phyloP scores from a whole-genome alignment of 2,113 vertebrate species.

The Thryonomys swinderianus region DNA sequence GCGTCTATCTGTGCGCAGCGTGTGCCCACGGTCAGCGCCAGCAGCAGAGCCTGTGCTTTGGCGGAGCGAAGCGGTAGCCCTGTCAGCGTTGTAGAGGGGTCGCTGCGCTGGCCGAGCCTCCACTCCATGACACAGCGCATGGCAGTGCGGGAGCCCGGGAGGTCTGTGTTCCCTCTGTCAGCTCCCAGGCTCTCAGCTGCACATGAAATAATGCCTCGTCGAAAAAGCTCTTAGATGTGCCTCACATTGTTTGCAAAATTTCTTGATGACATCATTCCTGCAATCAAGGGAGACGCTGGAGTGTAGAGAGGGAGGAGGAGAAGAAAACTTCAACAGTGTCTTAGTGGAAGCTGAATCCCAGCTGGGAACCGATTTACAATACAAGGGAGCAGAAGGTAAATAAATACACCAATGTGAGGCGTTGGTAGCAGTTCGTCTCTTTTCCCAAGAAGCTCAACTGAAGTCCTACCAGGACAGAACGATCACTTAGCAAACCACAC shows the following conservation, averaged over 20 bases:
- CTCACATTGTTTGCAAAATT: slow-evolving; percentile 54
- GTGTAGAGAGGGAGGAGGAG: slow-evolving; percentile 5
- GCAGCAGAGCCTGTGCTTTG: slow-evolving; percentile 10
- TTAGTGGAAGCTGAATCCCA: slow-evolving; percentile 57
- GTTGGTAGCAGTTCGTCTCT: slow-evolving; percentile 36
- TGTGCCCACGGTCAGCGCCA: neutral
- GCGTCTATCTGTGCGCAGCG: neutral
- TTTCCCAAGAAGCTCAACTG: slow-evolving; percentile 66
- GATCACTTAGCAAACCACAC: slow-evolving; percentile 39
- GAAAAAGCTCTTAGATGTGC: slow-evolving; percentile 42
- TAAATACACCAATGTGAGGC: slow-evolving; percentile 4
- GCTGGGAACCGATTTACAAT: slow-evolving; percentile 65
- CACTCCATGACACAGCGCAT: neutral
- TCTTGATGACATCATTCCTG: neutral
- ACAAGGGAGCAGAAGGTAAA: slow-evolving; percentile 59
- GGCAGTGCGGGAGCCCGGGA: neutral
- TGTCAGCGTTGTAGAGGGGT: neutral
- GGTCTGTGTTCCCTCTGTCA: neutral
- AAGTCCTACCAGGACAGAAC: slow-evolving; percentile 73
- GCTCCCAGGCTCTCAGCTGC: neutral
- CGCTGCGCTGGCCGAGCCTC: neutral
- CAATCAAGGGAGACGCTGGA: slow-evolving; percentile 48
- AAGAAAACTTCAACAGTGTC: slow-evolving; percentile 64
- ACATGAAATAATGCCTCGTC: slow-evolving; percentile 45
- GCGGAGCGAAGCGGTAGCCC: slow-evolving; percentile 11